Conservation (phyloP, 1,140 invertebrate species). For the silkworm (Bombyx mori) region ASM3026992v2 NC_085131.1:14301501-14302000, state of each 20-base stretch:
- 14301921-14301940: constrained; percentile 26
- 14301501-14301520: no score
- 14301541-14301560: no score
- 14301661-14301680: no score
- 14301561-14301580: no score
- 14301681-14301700: no score
- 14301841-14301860: constrained; percentile 67
- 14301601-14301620: no score
- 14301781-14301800: constrained; percentile 12
- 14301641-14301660: no score
- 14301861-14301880: constrained; percentile 53
- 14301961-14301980: constrained; percentile 10
- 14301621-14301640: no score
- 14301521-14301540: no score
- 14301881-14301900: constrained; percentile 50
- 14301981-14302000: constrained; percentile 32
- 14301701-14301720: not conserved
- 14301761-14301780: constrained; percentile 10
- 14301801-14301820: constrained; percentile 56
- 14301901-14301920: constrained; percentile 63
- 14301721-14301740: constrained; percentile 7
- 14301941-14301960: constrained; percentile 12
- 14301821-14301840: constrained; percentile 60
- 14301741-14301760: constrained; percentile 14
- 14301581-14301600: no score